phyloP scores from a whole-genome alignment of 2,888 invertebrate species.

The Drosophila mayaguana region DNA sequence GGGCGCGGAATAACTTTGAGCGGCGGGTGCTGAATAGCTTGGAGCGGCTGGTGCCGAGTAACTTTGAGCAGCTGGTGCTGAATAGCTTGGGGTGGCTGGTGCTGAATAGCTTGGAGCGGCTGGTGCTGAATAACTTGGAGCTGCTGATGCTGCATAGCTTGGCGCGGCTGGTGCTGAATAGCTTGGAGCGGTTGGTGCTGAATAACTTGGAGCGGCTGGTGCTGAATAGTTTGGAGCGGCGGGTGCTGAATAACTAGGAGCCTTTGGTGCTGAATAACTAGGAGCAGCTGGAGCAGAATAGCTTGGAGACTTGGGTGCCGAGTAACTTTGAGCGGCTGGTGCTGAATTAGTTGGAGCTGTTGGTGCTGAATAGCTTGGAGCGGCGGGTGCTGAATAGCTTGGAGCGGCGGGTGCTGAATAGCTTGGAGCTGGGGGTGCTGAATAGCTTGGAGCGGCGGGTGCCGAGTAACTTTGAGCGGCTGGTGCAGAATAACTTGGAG shows the following conservation, averaged over 20 bases:
- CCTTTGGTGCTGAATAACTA: slow-evolving; percentile 23
- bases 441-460: slow-evolving; percentile 12
- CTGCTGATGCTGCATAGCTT: slow-evolving; percentile 10
- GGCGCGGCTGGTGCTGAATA: slow-evolving; percentile 9
- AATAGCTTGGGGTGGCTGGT: slow-evolving; percentile 23
- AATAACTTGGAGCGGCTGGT: not conserved
- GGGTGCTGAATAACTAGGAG: slow-evolving; percentile 21
- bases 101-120: slow-evolving; percentile 31
- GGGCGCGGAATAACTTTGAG: slow-evolving; percentile 15
- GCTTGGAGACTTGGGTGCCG: slow-evolving; percentile 7
- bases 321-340: not conserved
- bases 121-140: slow-evolving; percentile 22
- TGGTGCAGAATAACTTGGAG: slow-evolving; percentile 34
- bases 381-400: slow-evolving; percentile 23
- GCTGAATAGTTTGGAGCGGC: slow-evolving; percentile 40
- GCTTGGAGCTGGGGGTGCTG: slow-evolving; percentile 12
- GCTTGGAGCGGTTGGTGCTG: not conserved
- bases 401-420: slow-evolving; percentile 36
- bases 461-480: slow-evolving; percentile 5
- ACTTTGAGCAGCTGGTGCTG: slow-evolving; percentile 17
- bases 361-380: slow-evolving; percentile 30
- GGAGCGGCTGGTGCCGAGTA: slow-evolving; percentile 4
- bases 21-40: slow-evolving; percentile 18
- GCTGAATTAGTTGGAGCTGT: slow-evolving; percentile 9
- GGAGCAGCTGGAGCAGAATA: slow-evolving; percentile 28